Evolutionary conservation across 2,888 invertebrate genomes (phyloP), one percentile per base, ranked within the genome.

Genomic region (Hirtodrosophila trivittata): DNA sequence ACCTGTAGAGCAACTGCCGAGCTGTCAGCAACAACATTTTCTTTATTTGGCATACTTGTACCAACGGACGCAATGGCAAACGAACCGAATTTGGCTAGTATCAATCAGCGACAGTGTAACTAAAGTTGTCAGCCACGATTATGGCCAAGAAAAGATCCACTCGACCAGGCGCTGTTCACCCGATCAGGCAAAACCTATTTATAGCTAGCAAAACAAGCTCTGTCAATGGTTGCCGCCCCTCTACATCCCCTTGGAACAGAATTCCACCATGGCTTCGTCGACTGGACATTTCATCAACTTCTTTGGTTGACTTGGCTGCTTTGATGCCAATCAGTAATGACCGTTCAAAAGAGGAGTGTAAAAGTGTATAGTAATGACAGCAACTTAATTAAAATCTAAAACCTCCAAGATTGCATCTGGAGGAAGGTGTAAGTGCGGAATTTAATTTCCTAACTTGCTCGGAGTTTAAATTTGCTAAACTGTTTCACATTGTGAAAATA

Each of bases 141-240:
- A 66, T 57, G 50, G 55, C 49, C 57, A 45, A 35, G 41, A 32
- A 59, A 50, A 46, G 65, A 59, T 50, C 7, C 50, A 60, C 57
- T 60, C 47, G 28, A 33, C 18, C 3, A 18, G 39, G 32, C 28
- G 39, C 16, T 26, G 16, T 9, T 26, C 14, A 16, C 33, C 41
- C 56, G 59, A 74, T 45, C 71, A 38, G 58, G 56, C 67, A 47
- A 51, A 43, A 50, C 25, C 73, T 82, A 78, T 78, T 78, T 78
- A 62, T 78, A 78, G 83, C 69, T 75, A 65, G 45, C 45, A 33
- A 41, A 58, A 54, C 13, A 6, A 43, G 59, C 49, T 47, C 21
- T 10, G 28, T 25, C 13, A 21, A 18, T 21, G 5, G 41, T 25
- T 41, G 26, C 25, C 14, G 13, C 6, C 2, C 35, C 14, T 13